Base-by-base conservation (phyloP, 2,797 vertebrate species). In the Nasua narica region DNA sequence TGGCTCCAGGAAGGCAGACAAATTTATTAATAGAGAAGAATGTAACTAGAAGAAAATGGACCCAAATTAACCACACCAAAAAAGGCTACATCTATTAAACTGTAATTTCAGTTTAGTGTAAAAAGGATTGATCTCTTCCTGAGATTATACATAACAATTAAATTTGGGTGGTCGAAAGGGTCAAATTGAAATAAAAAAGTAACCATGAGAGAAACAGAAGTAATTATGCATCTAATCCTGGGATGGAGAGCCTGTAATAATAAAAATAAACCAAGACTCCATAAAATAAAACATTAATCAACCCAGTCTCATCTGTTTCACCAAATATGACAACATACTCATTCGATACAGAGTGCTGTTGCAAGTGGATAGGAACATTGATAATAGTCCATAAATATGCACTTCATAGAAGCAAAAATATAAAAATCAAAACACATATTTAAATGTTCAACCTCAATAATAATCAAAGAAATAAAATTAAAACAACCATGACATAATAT, bases 381-480 rank as follows among this genome's bases (percentile, higher is more conserved):
- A 72, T 1, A 58, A 56, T 8, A 40, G 72, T 70, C 46, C 21
- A 58, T 94, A 23, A 88, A 52, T 0, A 18, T 11, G 15, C 3
- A 29, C 58, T 69, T 87, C 23, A 60, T 70, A 91, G 91, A 89
- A 91, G 84, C 50, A 93, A 35, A 94, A 95, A 40, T 35, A 37
- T 29, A 72, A 78, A 85, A 76, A 40, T 32, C 5, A 37, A 60
- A 78, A 78, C 13, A 56, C 19, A 60, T n/a, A 77, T 21, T 81
- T 92, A 85, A 78, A 37, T 37, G 25, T 77, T 81, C 40, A 70
- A 46, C 32, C 10, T 93, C 9, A 82, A 74, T 8, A 72, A 60
- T 56, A 90, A 56, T 58, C 18, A 78, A 85, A 81, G 79, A 86
- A 76, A 37, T 54, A 2, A 69, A 76, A 88, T 52, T 56, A 77